Evolutionary conservation across 2,888 invertebrate genomes (phyloP), one percentile per base, ranked within the genome.

Genomic region (Salpingus planirostris): DNA sequence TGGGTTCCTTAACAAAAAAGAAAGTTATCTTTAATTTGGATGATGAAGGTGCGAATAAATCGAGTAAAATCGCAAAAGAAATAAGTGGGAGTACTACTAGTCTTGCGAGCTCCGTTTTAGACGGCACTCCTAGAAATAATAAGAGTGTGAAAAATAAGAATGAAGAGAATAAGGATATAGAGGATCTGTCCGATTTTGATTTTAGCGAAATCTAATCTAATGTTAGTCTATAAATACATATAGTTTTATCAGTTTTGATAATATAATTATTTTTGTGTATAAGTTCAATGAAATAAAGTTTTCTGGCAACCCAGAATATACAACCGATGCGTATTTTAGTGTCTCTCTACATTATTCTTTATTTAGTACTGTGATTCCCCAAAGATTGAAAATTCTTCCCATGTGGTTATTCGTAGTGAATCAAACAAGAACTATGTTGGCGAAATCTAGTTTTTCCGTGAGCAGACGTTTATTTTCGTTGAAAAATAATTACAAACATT

Each of bases 21-120:
- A 76, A 73, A 60, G 78, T 78, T 4, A 49, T 76, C 25, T 78
- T 78, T 47, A 74, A 77, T 60, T 66, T 78, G 58, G 71, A 73
- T 46, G 38, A 40, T n/a, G 10, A 14, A 6, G 13, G 5, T 10
- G 21, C 13, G n/a, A 21, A 24, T 21, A n/a, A 35, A 10, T 25
- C 30, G 11, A 4, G 10, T 3, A 38, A 36, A 27, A 32, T 41
- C 31, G n/a, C n/a, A n/a, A n/a, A n/a, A n/a, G n/a, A n/a, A n/a
- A n/a, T n/a, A n/a, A 43, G 40, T 3, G 50, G 47, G 2, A 48
- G 49, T 29, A 48, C 48, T 6, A 49, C 50, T 2, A 52, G 50
- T 40, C 33, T 50, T 13, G 46, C 44, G 15, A 52, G 52, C 43
- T 49, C 49, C 3, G 46, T 52, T n/a, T 31, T 52, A 3, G 50